phyloP scores from a whole-genome alignment of 2,797 vertebrate genomes.

The Thamnophis elegans region DNA sequence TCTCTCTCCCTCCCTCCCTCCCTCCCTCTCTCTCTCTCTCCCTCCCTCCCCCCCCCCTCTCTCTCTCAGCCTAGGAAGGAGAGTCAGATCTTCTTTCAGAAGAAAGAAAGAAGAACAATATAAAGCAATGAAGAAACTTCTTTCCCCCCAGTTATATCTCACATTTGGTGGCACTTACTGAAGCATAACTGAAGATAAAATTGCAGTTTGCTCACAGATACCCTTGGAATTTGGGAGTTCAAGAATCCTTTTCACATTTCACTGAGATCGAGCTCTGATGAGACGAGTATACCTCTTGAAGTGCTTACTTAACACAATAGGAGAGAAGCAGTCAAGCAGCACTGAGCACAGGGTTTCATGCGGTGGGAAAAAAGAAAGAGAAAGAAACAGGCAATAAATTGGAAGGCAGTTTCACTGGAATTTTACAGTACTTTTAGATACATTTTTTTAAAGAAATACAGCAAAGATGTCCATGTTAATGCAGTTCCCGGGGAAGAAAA shows the following conservation, averaged over 20 bases:
- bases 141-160: not conserved
- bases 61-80: not conserved
- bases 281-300: slow-evolving; percentile 11
- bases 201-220: not conserved
- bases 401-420: not conserved
- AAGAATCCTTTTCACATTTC: slow-evolving; percentile 20
- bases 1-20: not conserved
- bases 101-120: not conserved
- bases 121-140: too few relatives aligned
- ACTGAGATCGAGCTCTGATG: not conserved
- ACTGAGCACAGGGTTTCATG: not conserved
- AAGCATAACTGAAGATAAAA: not conserved
- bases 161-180: not conserved
- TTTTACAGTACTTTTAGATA: slow-evolving; percentile 25
- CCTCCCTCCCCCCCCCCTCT: not conserved
- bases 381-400: slow-evolving; percentile 4
- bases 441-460: slow-evolving; percentile 39
- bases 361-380: slow-evolving; percentile 11
- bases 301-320: slow-evolving; percentile 25
- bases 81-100: not conserved
- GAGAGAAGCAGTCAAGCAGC: slow-evolving; percentile 20
- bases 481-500: slow-evolving; percentile 46
- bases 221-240: not conserved
- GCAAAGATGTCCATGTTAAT: slow-evolving; percentile 26
- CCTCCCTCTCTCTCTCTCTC: too few relatives aligned